Evolutionary conservation across 2,888 invertebrate genomes (phyloP).

Genomic region (Mechanitis messenoides): DNA sequence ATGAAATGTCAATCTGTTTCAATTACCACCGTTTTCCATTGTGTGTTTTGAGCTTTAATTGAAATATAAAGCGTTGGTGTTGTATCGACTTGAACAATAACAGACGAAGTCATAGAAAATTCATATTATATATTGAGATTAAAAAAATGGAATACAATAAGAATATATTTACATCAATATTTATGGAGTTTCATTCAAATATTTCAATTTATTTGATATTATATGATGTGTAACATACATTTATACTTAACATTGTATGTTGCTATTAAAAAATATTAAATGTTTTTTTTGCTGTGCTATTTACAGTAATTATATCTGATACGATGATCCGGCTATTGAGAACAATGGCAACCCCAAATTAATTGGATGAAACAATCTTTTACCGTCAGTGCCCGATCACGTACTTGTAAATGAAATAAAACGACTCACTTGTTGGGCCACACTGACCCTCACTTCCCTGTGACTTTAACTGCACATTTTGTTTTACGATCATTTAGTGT

Average conservation of each 20-base stretch:
- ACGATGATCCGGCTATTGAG: neutral
- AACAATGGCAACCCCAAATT: conserved; percentile 1
- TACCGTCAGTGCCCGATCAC: conserved; percentile 27
- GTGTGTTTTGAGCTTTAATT: conserved; percentile 14
- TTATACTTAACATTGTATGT: too few species aligned
- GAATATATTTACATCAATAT: too few species aligned
- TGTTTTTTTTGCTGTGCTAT: conserved; percentile 21
- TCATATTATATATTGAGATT: too few species aligned
- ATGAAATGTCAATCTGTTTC: conserved; percentile 71
- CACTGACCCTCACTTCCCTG: neutral
- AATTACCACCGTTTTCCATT: conserved; percentile 37
- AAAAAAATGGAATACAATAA: too few species aligned
- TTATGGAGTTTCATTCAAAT: too few species aligned
- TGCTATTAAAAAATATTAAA: too few species aligned
- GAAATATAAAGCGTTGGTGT: neutral
- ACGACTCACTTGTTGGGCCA: conserved; percentile 2
- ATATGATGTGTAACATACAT: too few species aligned
- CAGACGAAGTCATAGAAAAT: too few species aligned
- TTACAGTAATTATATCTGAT: conserved; percentile 19
- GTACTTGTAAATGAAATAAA: conserved; percentile 24
- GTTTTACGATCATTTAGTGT: conserved; percentile 8
- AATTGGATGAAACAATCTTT: neutral
- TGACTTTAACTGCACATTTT: conserved; percentile 5
- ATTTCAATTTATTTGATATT: too few species aligned
- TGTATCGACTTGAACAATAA: too few species aligned